Evolutionary conservation across 64 coral and sea anemone genomes (phyloP).

Genomic region (Acropora tenuis): DNA sequence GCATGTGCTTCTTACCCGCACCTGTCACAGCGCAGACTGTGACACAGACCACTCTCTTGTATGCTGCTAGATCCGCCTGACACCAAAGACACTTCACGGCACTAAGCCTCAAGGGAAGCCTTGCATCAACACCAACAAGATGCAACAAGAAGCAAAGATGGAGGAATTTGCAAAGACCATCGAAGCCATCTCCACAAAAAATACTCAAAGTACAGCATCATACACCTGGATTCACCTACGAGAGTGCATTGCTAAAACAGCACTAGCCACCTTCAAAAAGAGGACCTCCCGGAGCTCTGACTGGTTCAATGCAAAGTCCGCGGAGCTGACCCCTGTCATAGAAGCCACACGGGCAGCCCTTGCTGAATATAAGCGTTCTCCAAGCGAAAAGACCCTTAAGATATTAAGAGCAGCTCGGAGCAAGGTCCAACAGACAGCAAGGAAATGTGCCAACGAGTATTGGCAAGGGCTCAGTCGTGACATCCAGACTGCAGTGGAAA

Average conservation of each 20-base stretch:
- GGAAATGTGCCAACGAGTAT: constrained; percentile 12
- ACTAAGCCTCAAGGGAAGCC: not conserved
- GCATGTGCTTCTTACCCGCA: too few species aligned
- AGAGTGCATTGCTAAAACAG: constrained; percentile 5
- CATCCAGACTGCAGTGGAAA: constrained; percentile 32
- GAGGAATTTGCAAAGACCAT: constrained; percentile 21
- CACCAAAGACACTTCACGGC: not conserved
- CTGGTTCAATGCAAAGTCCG: constrained; percentile 54
- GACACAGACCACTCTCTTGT: too few species aligned
- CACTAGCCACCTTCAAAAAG: constrained; percentile 46
- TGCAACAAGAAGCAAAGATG: not conserved
- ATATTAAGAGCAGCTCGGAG: not conserved
- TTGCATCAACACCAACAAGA: constrained; percentile 32
- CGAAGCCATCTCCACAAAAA: not conserved
- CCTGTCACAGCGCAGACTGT: too few species aligned
- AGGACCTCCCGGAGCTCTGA: not conserved
- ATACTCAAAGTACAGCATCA: not conserved
- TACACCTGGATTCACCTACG: not conserved
- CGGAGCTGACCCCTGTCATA: constrained; percentile 5
- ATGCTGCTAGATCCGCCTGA: too few species aligned
- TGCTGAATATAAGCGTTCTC: too few species aligned
- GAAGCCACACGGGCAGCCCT: not conserved
- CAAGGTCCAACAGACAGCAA: constrained; percentile 9
- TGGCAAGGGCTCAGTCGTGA: not conserved
- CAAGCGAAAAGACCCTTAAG: not conserved